Evolutionary conservation across 1,140 invertebrate species (phyloP).

Genomic region (Plectrocnemia conspersa): DNA sequence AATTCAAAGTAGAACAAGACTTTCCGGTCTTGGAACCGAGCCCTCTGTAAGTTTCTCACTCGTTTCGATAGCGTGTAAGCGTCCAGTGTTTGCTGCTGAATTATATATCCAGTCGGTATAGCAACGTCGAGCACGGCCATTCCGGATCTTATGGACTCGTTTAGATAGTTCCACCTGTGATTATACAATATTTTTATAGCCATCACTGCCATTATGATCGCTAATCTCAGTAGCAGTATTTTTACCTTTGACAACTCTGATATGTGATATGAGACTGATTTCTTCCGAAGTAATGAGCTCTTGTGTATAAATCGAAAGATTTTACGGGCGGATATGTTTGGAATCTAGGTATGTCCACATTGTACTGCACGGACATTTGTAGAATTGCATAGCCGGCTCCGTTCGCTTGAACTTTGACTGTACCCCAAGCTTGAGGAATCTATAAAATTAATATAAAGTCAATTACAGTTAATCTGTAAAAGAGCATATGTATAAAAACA

Average conservation of each 20-base stretch:
- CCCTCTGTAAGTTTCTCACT: constrained; percentile 77
- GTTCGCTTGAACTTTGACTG: constrained; percentile 81
- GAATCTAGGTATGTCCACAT: constrained; percentile 83
- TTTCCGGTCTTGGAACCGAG: constrained; percentile 75
- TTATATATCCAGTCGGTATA: constrained; percentile 90
- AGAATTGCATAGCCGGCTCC: constrained; percentile 88
- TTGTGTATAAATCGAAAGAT: constrained; percentile 69
- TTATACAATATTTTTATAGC: constrained; percentile 7
- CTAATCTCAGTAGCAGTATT: constrained; percentile 1
- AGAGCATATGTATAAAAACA: background rate
- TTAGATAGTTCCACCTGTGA: constrained; percentile 69
- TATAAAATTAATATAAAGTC: constrained; percentile 38
- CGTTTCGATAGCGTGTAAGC: constrained; percentile 69
- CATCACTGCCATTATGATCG: background rate
- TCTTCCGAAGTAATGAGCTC: constrained; percentile 74
- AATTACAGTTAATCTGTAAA: background rate
- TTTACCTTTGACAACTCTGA: constrained; percentile 75
- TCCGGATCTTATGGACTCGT: constrained; percentile 80
- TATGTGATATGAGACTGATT: constrained; percentile 91
- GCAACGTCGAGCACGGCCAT: constrained; percentile 87
- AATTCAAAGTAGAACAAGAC: constrained; percentile 94
- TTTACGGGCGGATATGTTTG: constrained; percentile 77
- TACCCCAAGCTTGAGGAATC: constrained; percentile 90
- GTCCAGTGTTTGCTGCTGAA: constrained; percentile 87
- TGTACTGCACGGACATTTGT: constrained; percentile 92